Evolutionary conservation across 2,797 vertebrate genomes (phyloP).

Genomic region (Nothura maculosa): DNA sequence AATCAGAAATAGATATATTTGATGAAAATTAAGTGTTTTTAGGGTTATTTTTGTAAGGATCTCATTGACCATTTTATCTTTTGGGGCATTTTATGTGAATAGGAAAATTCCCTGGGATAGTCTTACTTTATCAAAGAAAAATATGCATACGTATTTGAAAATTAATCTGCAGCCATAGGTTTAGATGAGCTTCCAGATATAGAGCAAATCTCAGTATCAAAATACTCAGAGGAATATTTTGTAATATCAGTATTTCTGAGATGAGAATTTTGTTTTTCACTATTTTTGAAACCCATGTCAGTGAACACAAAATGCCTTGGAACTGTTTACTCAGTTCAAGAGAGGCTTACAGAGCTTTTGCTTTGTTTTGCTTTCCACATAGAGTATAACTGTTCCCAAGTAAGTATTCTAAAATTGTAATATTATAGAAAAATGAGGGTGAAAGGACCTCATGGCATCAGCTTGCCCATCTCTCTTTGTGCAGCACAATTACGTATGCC

Average conservation of each 20-base stretch:
- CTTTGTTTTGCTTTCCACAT: neutral
- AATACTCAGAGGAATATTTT: neutral
- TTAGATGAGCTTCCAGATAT: neutral
- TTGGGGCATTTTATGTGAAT: neutral
- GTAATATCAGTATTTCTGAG: neutral
- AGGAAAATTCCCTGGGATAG: neutral
- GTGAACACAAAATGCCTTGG: neutral
- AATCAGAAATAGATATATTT: neutral
- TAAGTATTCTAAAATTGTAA: neutral
- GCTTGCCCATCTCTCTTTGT: neutral
- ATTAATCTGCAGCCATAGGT: neutral
- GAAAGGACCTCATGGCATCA: neutral
- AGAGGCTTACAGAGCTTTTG: neutral
- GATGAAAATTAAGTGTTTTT: neutral
- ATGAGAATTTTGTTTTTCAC: neutral
- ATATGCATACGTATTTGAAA: neutral
- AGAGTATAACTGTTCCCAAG: neutral
- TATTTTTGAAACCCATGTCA: neutral
- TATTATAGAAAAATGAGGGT: neutral
- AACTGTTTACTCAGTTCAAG: neutral
- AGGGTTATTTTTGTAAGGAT: neutral
- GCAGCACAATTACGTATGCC: neutral
- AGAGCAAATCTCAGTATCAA: neutral
- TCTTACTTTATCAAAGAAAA: constrained; percentile 9
- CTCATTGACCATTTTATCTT: neutral